Conservation (phyloP, 1,140 invertebrate genomes). For the Formica selysi region DNA sequence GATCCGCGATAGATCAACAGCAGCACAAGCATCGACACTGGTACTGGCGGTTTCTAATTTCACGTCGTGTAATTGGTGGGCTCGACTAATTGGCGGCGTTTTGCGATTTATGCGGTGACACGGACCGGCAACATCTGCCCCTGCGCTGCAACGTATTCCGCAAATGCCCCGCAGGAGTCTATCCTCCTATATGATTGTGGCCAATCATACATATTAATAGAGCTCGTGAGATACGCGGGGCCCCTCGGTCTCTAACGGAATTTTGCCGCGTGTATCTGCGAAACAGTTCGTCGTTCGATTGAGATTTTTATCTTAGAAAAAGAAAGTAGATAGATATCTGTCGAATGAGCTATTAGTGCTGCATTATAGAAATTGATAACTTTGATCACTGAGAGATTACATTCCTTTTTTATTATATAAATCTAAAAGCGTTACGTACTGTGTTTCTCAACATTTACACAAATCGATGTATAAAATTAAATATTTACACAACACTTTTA, state of each 20-base stretch:
- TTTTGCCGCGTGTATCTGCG: conserved; percentile 13
- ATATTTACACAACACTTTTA: no score
- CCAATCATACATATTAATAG: conserved; percentile 84
- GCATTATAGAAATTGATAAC: conserved; percentile 6
- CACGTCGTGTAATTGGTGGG: conserved; percentile 75
- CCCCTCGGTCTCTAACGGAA: conserved; percentile 71
- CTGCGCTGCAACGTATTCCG: conserved; percentile 52
- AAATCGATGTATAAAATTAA: not conserved
- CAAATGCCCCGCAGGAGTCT: conserved; percentile 73
- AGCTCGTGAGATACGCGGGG: conserved; percentile 65
- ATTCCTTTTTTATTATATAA: not conserved
- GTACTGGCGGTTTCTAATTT: conserved; percentile 71
- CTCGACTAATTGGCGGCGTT: conserved; percentile 78
- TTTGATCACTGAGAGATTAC: not conserved
- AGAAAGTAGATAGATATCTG: not conserved
- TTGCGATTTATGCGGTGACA: conserved; percentile 79
- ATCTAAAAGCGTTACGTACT: not conserved
- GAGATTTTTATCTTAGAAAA: conserved; percentile 5
- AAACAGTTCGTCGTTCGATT: not conserved
- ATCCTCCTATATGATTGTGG: conserved; percentile 74
- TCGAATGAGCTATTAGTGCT: not conserved
- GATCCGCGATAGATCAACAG: conserved; percentile 53
- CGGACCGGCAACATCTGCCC: conserved; percentile 76
- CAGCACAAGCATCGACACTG: conserved; percentile 18
- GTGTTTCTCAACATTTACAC: not conserved